These are phyloP conservation scores for Camptogramma bilineatum DNA, from an alignment of 2,888 invertebrate genomes.

Conservation along the genomic window DNA sequence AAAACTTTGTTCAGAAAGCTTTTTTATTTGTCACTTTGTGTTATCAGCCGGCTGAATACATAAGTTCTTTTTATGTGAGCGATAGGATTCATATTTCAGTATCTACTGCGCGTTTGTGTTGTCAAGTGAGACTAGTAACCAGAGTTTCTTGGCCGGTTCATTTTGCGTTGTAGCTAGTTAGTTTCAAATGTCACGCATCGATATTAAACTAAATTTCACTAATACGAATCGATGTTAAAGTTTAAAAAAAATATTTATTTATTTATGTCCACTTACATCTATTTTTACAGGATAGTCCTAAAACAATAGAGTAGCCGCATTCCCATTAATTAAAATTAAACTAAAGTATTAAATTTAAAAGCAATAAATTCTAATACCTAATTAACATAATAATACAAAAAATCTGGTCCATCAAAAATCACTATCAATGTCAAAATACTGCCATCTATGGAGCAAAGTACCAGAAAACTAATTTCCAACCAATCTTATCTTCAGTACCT, in stretches of 20 bases:
- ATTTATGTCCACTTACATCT: no score
- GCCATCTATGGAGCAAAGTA: conserved; percentile 13
- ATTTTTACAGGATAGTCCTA: no score
- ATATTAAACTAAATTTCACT: neutral
- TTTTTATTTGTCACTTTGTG: conserved; percentile 83
- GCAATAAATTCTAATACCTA: no score
- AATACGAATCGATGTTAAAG: neutral
- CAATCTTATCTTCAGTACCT: conserved; percentile 12
- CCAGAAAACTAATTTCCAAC: conserved; percentile 10
- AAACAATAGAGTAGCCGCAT: no score
- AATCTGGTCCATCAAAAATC: no score
- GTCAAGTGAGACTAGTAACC: conserved; percentile 50
- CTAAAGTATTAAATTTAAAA: no score
- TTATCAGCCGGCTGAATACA: conserved; percentile 77
- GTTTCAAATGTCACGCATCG: neutral
- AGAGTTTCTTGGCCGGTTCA: conserved; percentile 5
- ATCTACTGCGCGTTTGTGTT: conserved; percentile 41
- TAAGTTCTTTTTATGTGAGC: conserved; percentile 59
- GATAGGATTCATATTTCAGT: conserved; percentile 56
- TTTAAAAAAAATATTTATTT: no score
- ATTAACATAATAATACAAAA: no score
- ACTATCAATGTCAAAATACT: no score
- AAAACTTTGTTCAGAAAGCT: conserved; percentile 83
- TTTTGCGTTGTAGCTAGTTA: neutral
- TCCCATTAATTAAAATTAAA: no score